phyloP scores from a whole-genome alignment of 2,113 vertebrate genomes.

The Sylvicapra grimmia region DNA sequence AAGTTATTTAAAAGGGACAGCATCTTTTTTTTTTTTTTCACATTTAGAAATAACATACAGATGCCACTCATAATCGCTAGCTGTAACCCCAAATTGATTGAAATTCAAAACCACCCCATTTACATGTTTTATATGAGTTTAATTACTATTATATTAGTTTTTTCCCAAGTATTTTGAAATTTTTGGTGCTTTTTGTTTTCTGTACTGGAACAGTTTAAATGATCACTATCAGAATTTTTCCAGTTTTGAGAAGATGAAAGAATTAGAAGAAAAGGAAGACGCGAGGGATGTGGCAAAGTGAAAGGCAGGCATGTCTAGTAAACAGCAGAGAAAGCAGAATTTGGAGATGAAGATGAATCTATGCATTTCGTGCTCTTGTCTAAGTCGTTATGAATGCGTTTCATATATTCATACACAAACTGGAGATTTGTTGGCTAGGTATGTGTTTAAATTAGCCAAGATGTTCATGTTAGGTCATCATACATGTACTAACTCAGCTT shows the following conservation, averaged over 20 bases:
- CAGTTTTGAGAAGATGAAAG: conserved; percentile 27
- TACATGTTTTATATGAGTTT: conserved; percentile 20
- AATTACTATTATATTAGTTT: background rate
- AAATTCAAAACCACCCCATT: background rate
- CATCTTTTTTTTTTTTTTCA: background rate
- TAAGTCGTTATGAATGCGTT: background rate
- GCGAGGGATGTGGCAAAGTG: background rate
- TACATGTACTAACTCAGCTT: background rate
- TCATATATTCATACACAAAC: background rate
- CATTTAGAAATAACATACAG: background rate
- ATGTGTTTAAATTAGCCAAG: background rate
- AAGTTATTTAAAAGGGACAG: conserved; percentile 23
- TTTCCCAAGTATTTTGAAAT: background rate
- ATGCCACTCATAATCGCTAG: background rate
- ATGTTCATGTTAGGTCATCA: background rate
- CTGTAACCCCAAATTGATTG: background rate
- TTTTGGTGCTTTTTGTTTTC: conserved; percentile 4
- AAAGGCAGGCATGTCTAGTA: background rate
- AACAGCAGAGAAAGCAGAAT: background rate
- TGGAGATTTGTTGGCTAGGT: background rate
- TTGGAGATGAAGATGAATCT: background rate
- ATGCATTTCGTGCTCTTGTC: background rate
- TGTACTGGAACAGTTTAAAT: background rate
- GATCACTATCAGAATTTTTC: background rate
- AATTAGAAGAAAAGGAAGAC: background rate